Evolutionary conservation across 1,140 invertebrate species (phyloP).

Genomic region (Adoxophyes honmai): DNA sequence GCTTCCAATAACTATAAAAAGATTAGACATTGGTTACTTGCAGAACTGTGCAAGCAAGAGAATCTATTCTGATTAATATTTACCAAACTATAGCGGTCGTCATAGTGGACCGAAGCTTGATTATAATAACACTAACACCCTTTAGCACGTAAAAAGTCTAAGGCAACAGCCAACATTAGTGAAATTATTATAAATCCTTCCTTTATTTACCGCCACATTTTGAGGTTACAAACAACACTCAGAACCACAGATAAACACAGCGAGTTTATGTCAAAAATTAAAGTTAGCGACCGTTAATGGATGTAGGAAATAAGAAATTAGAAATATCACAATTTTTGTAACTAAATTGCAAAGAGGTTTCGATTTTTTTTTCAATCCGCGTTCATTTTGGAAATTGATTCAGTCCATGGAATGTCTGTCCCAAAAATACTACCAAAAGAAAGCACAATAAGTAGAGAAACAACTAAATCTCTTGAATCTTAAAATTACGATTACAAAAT

Average conservation of each 20-base stretch:
- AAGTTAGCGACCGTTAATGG: too few relatives aligned
- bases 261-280: too few relatives aligned
- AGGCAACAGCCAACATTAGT: neutral
- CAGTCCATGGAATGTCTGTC: too few relatives aligned
- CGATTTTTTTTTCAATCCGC: too few relatives aligned
- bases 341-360: too few relatives aligned
- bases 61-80: neutral
- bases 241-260: slow-evolving; percentile 4
- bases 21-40: neutral
- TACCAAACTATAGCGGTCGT: neutral
- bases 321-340: too few relatives aligned
- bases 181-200: neutral
- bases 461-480: too few relatives aligned
- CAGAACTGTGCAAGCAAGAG: neutral
- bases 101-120: neutral
- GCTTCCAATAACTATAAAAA: slow-evolving; percentile 68
- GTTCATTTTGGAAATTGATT: too few relatives aligned
- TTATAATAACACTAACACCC: neutral
- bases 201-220: slow-evolving; percentile 19
- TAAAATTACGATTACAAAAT: too few relatives aligned
- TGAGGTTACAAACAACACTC: slow-evolving; percentile 16
- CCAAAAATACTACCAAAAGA: too few relatives aligned
- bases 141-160: neutral
- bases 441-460: too few relatives aligned
- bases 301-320: too few relatives aligned